Conservation (phyloP, 2,888 invertebrate genomes). For the Andrena praecox region DNA sequence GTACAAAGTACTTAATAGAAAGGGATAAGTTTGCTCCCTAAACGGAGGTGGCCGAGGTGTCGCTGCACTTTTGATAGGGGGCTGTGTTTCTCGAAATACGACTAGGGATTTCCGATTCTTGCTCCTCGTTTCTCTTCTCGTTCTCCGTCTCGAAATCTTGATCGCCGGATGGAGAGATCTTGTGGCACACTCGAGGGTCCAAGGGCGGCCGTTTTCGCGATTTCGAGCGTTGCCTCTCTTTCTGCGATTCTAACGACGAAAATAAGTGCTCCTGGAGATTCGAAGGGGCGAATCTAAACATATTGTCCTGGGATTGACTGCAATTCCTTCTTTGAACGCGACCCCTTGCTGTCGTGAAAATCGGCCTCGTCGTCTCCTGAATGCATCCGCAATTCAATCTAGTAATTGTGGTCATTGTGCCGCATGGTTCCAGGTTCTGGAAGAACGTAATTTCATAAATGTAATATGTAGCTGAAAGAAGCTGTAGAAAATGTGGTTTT, state of each 20-base stretch:
- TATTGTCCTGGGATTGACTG: constrained; percentile 66
- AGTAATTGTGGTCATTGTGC: constrained; percentile 78
- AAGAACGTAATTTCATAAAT: constrained; percentile 14
- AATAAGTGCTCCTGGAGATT: constrained; percentile 64
- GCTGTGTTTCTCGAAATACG: constrained; percentile 34
- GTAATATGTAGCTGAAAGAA: background rate
- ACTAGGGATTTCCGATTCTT: constrained; percentile 2
- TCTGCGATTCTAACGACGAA: constrained; percentile 38
- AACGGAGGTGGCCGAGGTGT: constrained; percentile 60
- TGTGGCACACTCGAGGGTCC: constrained; percentile 21
- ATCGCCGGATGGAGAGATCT: constrained; percentile 8
- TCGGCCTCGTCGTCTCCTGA: constrained; percentile 73
- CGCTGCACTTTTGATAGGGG: constrained; percentile 65
- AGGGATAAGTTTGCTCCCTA: constrained; percentile 4
- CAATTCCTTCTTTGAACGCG: constrained; percentile 68
- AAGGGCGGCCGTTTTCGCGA: constrained; percentile 24
- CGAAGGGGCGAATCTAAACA: constrained; percentile 60
- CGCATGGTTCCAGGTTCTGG: constrained; percentile 74
- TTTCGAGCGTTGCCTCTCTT: constrained; percentile 25
- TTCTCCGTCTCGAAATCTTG: constrained; percentile 25
- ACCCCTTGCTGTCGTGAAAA: constrained; percentile 72
- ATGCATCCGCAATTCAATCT: constrained; percentile 76
- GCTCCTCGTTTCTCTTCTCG: constrained; percentile 14
- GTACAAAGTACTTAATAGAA: background rate
- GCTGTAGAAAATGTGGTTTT: background rate